Percentiles rank a stretch among this genome's conserved stretches.
These are phyloP conservation scores for Gonatopus flavifemur DNA, from an alignment of 1,140 invertebrate genomes.

Conservation along the genomic window DNA sequence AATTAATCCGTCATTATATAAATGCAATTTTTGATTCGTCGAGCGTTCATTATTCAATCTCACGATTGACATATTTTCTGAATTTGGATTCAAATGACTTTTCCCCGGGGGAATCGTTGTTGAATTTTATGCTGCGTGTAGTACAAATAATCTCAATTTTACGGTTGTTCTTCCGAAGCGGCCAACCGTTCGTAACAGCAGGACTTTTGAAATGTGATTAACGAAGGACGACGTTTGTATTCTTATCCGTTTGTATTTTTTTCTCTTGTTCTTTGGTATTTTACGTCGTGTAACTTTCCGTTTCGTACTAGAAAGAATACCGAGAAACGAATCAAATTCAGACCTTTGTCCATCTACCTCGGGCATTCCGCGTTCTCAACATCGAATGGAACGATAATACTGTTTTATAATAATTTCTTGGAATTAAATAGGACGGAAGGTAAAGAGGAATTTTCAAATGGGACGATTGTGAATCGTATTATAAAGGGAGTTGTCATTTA, in stretches of 20 bases:
- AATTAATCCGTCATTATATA: no score
- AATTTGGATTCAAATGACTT: no score
- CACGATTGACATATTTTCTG: no score
- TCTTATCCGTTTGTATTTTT: background rate
- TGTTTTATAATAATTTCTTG: constrained; percentile 24
- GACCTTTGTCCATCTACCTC: background rate
- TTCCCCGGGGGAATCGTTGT: no score
- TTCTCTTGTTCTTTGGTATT: background rate
- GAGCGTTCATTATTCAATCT: no score
- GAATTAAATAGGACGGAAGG: constrained; percentile 24
- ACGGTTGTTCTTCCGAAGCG: no score
- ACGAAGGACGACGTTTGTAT: background rate
- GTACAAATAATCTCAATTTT: no score
- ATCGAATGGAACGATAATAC: constrained; percentile 23
- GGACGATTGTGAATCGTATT: constrained; percentile 20
- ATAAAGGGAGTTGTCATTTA: constrained; percentile 9
- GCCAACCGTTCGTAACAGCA: background rate
- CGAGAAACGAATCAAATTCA: no score
- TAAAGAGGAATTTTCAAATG: constrained; percentile 7
- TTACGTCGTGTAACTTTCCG: background rate
- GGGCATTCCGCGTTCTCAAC: background rate
- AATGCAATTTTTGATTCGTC: no score
- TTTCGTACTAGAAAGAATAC: no score
- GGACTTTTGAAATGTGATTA: constrained; percentile 9
- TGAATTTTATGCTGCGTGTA: no score